A percentile compares a stretch with the other conserved stretches of the same genome.
phyloP scores from a whole-genome alignment of 2,888 invertebrate species.

The Alcis repandata region DNA sequence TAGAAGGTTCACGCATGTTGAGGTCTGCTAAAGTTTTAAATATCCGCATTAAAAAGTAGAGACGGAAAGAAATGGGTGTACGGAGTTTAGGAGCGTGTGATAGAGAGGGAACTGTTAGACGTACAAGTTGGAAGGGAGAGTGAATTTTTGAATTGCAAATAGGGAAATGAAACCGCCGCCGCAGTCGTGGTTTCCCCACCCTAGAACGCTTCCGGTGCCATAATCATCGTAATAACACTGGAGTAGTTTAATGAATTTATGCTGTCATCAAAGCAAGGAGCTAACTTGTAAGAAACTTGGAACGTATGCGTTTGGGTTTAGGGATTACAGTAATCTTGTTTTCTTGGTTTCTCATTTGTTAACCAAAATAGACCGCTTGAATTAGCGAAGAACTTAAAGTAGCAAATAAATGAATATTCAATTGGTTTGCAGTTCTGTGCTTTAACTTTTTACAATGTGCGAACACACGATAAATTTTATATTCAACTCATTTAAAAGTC shows the following conservation, averaged over 20 bases:
- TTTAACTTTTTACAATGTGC: conserved; percentile 31
- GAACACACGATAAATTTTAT: conserved; percentile 12
- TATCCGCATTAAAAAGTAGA: conserved; percentile 67
- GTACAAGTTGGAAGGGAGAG: conserved; percentile 63
- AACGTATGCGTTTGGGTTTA: conserved; percentile 51
- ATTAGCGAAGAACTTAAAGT: conserved; percentile 46
- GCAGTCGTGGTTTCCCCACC: conserved; percentile 66
- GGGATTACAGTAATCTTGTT: conserved; percentile 47
- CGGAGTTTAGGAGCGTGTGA: conserved; percentile 51
- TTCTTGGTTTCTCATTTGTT: conserved; percentile 55
- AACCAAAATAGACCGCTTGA: conserved; percentile 52
- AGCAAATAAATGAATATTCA: conserved; percentile 40
- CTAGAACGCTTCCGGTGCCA: conserved; percentile 72
- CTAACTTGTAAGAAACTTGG: conserved; percentile 59
- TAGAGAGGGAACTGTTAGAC: conserved; percentile 57
- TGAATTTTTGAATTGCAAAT: conserved; percentile 86
- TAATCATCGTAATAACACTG: conserved; percentile 81
- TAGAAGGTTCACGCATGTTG: conserved; percentile 69
- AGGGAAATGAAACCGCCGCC: conserved; percentile 78
- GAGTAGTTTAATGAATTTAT: conserved; percentile 81
- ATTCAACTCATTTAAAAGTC: conserved; percentile 16
- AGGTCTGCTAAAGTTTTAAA: conserved; percentile 60
- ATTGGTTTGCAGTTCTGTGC: conserved; percentile 31
- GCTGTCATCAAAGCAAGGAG: conserved; percentile 74
- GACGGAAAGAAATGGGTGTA: conserved; percentile 50